These are phyloP conservation scores for Arge pagana DNA, from an alignment of 2,888 invertebrate species.

Conservation along the genomic window DNA sequence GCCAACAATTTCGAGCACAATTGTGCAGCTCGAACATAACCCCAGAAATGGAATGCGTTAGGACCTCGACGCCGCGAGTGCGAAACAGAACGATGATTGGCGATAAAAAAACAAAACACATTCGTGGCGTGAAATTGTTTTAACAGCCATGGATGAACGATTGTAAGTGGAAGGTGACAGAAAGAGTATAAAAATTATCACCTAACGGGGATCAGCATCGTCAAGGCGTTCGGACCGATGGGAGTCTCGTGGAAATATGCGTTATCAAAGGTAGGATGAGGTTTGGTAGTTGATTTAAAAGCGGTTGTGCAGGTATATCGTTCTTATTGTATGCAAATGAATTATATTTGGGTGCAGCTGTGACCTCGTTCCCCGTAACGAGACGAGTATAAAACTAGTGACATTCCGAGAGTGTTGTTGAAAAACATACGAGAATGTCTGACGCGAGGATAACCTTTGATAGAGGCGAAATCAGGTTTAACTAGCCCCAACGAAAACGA, in stretches of 20 bases:
- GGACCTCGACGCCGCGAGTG: too few species aligned
- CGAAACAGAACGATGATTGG: too few species aligned
- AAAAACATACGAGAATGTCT: slow-evolving; percentile 17
- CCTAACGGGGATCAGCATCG: too few species aligned
- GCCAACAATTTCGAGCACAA: too few species aligned
- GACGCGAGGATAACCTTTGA: slow-evolving; percentile 24
- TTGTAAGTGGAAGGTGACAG: too few species aligned
- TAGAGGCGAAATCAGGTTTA: slow-evolving; percentile 29
- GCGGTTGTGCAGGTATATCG: not conserved
- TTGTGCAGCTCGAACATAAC: too few species aligned
- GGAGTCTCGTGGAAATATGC: slow-evolving; percentile 12
- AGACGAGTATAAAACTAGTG: slow-evolving; percentile 18
- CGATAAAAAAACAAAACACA: too few species aligned
- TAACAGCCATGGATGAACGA: too few species aligned
- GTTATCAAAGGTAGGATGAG: slow-evolving; percentile 22
- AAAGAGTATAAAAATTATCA: too few species aligned
- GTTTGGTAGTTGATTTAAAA: slow-evolving; percentile 12
- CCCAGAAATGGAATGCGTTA: too few species aligned
- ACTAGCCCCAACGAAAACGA: slow-evolving; percentile 30
- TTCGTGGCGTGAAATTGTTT: too few species aligned
- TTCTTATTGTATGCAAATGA: slow-evolving; percentile 36
- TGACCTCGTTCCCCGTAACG: slow-evolving; percentile 33
- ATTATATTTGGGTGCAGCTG: slow-evolving; percentile 37
- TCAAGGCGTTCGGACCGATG: too few species aligned
- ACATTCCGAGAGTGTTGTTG: slow-evolving; percentile 15